Conservation (phyloP, 2,113 vertebrate species). For the Protobothrops mucrosquamatus region DNA sequence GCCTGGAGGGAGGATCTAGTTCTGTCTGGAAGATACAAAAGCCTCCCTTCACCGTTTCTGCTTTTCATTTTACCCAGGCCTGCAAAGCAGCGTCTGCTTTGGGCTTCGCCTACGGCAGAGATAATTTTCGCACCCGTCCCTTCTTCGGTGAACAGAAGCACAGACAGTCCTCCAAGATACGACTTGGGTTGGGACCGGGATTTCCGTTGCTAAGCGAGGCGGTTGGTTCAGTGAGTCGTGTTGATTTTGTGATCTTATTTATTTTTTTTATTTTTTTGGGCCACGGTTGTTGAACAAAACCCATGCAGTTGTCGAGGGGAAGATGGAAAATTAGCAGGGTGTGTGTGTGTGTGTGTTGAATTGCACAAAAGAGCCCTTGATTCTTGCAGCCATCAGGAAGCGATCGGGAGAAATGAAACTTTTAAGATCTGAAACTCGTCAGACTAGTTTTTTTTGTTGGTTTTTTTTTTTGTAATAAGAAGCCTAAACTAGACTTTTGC, state of each 20-base stretch:
- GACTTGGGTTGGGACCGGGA: accelerated
- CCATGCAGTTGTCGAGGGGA: background rate
- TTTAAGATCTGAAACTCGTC: background rate
- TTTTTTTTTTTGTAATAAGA: background rate
- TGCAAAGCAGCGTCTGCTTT: background rate
- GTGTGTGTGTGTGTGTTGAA: background rate
- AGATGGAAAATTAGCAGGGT: background rate
- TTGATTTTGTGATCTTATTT: background rate
- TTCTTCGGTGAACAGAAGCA: background rate
- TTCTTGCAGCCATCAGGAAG: background rate
- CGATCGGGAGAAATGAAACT: background rate
- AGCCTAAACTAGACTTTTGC: background rate
- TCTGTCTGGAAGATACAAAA: background rate
- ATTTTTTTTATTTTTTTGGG: background rate
- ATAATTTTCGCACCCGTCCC: background rate
- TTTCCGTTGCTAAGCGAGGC: background rate
- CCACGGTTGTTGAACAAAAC: background rate
- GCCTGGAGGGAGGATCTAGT: background rate
- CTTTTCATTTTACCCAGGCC: background rate
- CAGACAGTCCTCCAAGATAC: background rate
- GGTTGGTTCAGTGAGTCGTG: background rate
- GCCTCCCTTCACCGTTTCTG: background rate
- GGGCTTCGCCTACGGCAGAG: background rate
- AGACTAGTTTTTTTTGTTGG: background rate
- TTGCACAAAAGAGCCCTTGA: background rate